phyloP scores from a whole-genome alignment of 2,888 invertebrate genomes.

The Drosophila birchii region DNA sequence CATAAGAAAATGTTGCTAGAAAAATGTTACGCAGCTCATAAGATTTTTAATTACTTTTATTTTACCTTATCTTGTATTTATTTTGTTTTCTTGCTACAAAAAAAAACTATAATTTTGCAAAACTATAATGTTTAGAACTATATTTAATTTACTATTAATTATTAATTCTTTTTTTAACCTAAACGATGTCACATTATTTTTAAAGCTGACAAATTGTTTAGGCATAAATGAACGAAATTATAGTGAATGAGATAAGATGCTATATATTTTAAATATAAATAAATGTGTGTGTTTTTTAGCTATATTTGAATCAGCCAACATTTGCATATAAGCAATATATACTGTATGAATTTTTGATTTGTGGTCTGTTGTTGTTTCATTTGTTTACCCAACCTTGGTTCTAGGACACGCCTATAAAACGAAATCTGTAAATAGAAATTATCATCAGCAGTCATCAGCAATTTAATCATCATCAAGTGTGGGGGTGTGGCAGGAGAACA shows the following conservation, averaged over 20 bases:
- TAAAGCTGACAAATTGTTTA: not conserved
- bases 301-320: not conserved
- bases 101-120: not conserved
- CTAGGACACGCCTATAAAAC: slow-evolving; percentile 67
- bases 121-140: not conserved
- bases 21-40: not conserved
- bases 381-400: slow-evolving; percentile 63
- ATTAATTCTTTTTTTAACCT: not conserved
- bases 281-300: slow-evolving; percentile 1
- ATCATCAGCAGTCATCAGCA: slow-evolving; percentile 71
- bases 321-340: slow-evolving; percentile 17
- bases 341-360: slow-evolving; percentile 35
- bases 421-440: slow-evolving; percentile 76
- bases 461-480: slow-evolving; percentile 44
- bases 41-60: too few species aligned
- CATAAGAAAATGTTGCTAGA: not conserved
- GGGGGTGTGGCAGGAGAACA: slow-evolving; percentile 54
- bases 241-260: not conserved
- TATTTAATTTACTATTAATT: not conserved
- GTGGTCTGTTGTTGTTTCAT: slow-evolving; percentile 14
- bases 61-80: not conserved
- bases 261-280: not conserved
- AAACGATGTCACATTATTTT: not conserved
- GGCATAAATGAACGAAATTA: not conserved
- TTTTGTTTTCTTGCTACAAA: not conserved